Base-by-base conservation (phyloP, 2,113 vertebrate genomes). In the Grantiella picta region DNA sequence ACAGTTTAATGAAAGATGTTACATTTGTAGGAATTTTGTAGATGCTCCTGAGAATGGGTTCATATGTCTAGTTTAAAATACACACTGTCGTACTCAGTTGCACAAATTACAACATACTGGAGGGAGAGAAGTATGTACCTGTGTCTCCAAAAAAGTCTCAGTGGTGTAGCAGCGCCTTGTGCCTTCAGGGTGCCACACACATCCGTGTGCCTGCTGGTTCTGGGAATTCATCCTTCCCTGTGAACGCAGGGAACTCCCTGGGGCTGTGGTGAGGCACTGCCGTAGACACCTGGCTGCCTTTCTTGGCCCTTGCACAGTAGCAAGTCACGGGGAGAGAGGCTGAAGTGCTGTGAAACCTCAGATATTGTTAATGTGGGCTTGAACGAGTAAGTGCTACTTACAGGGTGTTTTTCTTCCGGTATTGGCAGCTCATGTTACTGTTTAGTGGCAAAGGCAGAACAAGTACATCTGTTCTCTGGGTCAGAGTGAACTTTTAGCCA, bases 121-220 rank as follows among this genome's bases (percentile, higher is more conserved):
- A 44, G 78, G 44, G 76, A 49, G 18, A 56, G 38, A 54, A 72
- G 36, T 0, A 2, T 12, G 36, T 40, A 75, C 5, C 25, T 21
- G 0, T 4, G 8, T 71, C 71, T 38, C 33, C 7, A 17, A 15
- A 38, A 9, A 14, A 0, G 7, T 24, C 31, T 44, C 24, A 7
- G 28, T 3, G 9, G 18, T 66, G 35, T 24, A 22, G 40, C 3
- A 9, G 36, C 23, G 4, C n/a, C n/a, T n/a, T 0, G 0, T 38
- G 9, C 47, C 69, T 15, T 25, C 69, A 57, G 50, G 64, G 33
- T 65, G 54, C 63, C 1, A 2, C 20, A 2, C 1, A 1, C 38
- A 42, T 40, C 18, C 0, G 0, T 9, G 12, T 59, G 54, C 77
- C 31, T 35, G 19, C 31, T 53, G 13, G 8, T 68, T 60, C 73